A percentile compares a stretch with the other conserved stretches of the same genome.
Conservation (phyloP, 2,888 invertebrate genomes). For the Napeogenes inachia region DNA sequence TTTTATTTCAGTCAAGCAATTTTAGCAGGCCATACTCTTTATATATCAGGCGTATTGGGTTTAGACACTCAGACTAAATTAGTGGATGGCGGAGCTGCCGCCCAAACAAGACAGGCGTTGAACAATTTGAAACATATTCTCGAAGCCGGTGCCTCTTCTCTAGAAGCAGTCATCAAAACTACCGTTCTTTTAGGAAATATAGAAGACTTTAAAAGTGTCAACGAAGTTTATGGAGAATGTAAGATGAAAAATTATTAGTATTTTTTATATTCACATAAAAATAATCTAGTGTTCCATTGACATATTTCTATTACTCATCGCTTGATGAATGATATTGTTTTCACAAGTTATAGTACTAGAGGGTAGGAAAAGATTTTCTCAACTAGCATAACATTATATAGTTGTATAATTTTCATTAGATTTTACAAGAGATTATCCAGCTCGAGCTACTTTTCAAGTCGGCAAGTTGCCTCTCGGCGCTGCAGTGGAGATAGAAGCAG, state of each 20-base stretch:
- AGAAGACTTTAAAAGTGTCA: conserved; percentile 87
- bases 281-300: no score
- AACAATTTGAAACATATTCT: conserved; percentile 87
- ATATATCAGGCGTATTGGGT: conserved; percentile 91
- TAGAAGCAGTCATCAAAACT: conserved; percentile 88
- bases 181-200: conserved; percentile 90
- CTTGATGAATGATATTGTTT: no score
- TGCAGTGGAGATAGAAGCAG: conserved; percentile 90
- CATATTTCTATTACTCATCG: no score
- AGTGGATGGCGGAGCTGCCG: conserved; percentile 85
- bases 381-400: no score
- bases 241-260: conserved; percentile 43
- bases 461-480: conserved; percentile 86
- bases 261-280: background rate
- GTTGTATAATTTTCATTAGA: conserved; percentile 62
- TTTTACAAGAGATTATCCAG: conserved; percentile 86
- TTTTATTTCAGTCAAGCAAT: conserved; percentile 86
- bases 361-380: no score
- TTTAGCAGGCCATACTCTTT: conserved; percentile 87
- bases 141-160: conserved; percentile 83
- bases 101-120: conserved; percentile 85
- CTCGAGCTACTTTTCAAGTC: conserved; percentile 91
- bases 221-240: conserved; percentile 91
- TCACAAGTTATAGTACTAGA: no score
- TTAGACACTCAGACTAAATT: conserved; percentile 83